Evolutionary conservation across 2,888 invertebrate genomes (phyloP).

Genomic region (Drosophila pegasa): DNA sequence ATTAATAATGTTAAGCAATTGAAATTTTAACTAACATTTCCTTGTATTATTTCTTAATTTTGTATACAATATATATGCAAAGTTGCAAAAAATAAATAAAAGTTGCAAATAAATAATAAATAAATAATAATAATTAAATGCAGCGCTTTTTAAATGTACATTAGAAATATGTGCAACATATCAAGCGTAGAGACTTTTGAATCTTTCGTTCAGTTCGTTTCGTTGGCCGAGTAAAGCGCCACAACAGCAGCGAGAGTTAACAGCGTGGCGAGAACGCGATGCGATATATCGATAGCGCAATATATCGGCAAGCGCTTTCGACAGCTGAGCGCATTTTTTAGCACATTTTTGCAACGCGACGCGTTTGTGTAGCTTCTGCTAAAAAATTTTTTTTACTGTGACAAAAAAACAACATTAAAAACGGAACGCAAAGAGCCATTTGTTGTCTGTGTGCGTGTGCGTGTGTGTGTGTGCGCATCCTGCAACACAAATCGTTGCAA

Average conservation of each 20-base stretch:
- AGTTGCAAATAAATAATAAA: too few relatives aligned
- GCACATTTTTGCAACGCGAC: conserved; percentile 67
- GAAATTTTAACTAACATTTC: background rate
- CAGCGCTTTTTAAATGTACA: too few relatives aligned
- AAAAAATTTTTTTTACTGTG: conserved; percentile 72
- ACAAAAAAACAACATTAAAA: conserved; percentile 62
- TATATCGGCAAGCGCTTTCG: conserved; percentile 19
- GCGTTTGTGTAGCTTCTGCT: conserved; percentile 69
- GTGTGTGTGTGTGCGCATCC: conserved; percentile 22
- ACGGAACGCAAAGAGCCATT: conserved; percentile 25
- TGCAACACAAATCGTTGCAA: conserved; percentile 49
- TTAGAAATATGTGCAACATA: too few relatives aligned
- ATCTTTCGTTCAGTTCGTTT: conserved; percentile 4
- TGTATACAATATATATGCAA: background rate
- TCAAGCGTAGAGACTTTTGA: background rate
- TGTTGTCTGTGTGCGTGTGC: conserved; percentile 38
- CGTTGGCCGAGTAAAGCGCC: conserved; percentile 17
- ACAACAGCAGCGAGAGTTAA: background rate
- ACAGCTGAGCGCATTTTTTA: conserved; percentile 71
- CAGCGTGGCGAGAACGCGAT: conserved; percentile 1
- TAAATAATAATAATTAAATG: too few relatives aligned
- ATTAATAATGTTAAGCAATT: background rate
- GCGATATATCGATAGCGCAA: conserved; percentile 35
- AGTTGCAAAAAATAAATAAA: background rate
- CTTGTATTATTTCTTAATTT: background rate